Base-by-base conservation (phyloP, 2,888 invertebrate genomes). In the Ypsolopha sequella region DNA sequence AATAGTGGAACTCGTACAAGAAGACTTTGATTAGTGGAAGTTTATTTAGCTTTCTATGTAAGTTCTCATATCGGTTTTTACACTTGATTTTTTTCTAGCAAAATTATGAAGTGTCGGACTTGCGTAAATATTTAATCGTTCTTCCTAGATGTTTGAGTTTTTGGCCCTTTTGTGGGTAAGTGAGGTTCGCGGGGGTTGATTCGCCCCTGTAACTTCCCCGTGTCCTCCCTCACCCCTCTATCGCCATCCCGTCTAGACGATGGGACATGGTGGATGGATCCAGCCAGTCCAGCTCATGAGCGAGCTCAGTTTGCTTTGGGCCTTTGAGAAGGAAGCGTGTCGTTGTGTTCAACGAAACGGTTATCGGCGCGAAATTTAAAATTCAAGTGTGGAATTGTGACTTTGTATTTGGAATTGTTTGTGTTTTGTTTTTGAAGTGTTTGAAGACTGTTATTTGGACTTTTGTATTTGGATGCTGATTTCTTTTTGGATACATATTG, bases 281-380 rank as follows among this genome's bases (percentile, higher is more conserved):
- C 62, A 60, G 58, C 61, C 69, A 67, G 68, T 67, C 67, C 60
- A 59, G 56, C 56, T 64, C 36, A n/a, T n/a, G n/a, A n/a, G n/a
- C n/a, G n/a, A 14, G 14, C 39, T 68, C 66, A 85, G 85, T 82
- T 68, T 67, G 60, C 65, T 64, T 63, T 60, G 57, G 66, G 59
- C 70, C 55, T 56, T 64, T 59, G 68, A 7, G 45, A 55, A 65
- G 65, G 65, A 53, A 68, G 70, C 70, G 58, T 66, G 76, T 71
- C n/a, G 51, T 59, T 52, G 54, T 54, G 47, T 58, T 44, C 8
- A 48, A 14, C 45, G 34, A n/a, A 9, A 33, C 10, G 41, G 33
- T 49, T 55, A 57, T 63, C 66, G 71, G 74, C 80, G 82, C 76
- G 74, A 78, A 77, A 68, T 80, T 80, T 63, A 60, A 76, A 80